Conservation (phyloP, 2,888 invertebrate species). For the Himalopsyche anomala region DNA sequence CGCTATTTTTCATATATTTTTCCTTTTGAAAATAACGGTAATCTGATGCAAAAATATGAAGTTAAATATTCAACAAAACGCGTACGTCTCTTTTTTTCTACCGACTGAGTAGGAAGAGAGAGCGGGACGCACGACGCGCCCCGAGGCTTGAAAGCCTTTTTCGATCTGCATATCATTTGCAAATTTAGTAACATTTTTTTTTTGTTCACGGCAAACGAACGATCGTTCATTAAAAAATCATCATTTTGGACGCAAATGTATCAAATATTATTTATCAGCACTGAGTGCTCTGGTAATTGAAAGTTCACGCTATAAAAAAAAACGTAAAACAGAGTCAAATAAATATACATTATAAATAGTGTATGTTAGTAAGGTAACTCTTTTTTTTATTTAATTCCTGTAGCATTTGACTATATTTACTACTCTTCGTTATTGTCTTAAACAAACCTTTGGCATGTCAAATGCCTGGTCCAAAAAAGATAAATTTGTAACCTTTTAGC, state of each 20-base stretch:
- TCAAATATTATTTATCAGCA: too few species aligned
- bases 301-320: too few species aligned
- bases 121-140: conserved; percentile 44
- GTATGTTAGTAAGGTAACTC: too few species aligned
- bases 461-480: too few species aligned
- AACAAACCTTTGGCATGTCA: too few species aligned
- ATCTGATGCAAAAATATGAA: conserved; percentile 48
- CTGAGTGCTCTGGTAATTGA: too few species aligned
- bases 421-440: too few species aligned
- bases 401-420: too few species aligned
- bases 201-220: conserved; percentile 31
- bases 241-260: neutral
- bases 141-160: conserved; percentile 52
- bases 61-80: conserved; percentile 51
- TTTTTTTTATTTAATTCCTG: too few species aligned
- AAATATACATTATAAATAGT: too few species aligned
- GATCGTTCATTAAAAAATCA: conserved; percentile 9
- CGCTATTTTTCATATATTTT: conserved; percentile 46
- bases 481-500: too few species aligned
- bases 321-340: too few species aligned
- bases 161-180: conserved; percentile 60
- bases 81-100: conserved; percentile 45
- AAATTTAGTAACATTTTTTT: conserved; percentile 48
- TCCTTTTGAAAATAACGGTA: conserved; percentile 44
- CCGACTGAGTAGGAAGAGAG: neutral